A percentile compares a stretch with the other conserved stretches of the same genome.
These are phyloP conservation scores for Acronicta leporina DNA, from an alignment of 2,888 invertebrate species.

Conservation along the genomic window DNA sequence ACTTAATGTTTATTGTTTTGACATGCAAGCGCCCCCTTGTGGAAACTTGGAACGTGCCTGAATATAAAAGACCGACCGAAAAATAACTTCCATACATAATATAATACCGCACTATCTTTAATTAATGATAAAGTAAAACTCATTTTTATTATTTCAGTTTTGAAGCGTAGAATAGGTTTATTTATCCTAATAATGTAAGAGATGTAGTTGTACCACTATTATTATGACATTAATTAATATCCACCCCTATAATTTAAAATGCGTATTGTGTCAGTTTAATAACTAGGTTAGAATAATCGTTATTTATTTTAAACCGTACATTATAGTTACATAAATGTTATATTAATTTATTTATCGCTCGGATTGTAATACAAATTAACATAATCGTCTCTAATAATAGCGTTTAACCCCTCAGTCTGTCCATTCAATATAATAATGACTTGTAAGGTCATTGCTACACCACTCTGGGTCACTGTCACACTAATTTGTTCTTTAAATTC, in stretches of 20 bases:
- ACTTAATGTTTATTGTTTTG: slow-evolving; percentile 62
- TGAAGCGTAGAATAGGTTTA: not conserved
- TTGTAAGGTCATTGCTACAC: slow-evolving; percentile 72
- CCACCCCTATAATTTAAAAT: slow-evolving; percentile 36
- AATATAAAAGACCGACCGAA: slow-evolving; percentile 2
- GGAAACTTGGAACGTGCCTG: slow-evolving; percentile 30
- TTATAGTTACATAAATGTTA: slow-evolving; percentile 31
- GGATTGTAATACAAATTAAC: slow-evolving; percentile 49
- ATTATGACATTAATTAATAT: slow-evolving; percentile 33
- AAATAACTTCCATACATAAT: slow-evolving; percentile 3
- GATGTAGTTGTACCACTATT: not conserved
- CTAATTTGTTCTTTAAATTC: slow-evolving; percentile 55
- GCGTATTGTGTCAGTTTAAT: slow-evolving; percentile 14
- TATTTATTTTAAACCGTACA: slow-evolving; percentile 23
- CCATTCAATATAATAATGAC: slow-evolving; percentile 69
- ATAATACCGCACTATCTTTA: slow-evolving; percentile 18
- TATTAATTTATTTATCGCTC: slow-evolving; percentile 45
- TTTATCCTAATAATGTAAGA: no score
- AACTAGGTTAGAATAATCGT: slow-evolving; percentile 17
- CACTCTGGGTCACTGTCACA: slow-evolving; percentile 47
- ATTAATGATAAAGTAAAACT: slow-evolving; percentile 8
- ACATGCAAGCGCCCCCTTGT: slow-evolving; percentile 58
- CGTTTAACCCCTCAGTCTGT: slow-evolving; percentile 61
- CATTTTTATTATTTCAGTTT: no score
- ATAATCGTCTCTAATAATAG: slow-evolving; percentile 57